Evolutionary conservation across 2,888 invertebrate species (phyloP).

Genomic region (Phytoseiulus persimilis): DNA sequence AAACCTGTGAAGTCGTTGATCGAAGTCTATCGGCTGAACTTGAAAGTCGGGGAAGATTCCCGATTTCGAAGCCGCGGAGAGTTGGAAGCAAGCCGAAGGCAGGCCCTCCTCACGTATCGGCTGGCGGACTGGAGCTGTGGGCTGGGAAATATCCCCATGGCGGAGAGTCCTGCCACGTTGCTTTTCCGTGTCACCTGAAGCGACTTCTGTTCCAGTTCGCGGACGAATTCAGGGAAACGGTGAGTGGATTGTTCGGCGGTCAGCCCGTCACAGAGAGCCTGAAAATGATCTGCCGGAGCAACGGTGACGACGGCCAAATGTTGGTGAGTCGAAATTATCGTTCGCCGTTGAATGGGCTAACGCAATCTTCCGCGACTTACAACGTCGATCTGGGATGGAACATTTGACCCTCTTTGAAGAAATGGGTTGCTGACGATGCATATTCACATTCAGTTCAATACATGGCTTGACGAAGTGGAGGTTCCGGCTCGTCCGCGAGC

Average conservation of each 20-base stretch:
- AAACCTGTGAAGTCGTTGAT: not conserved
- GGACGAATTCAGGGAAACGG: not conserved
- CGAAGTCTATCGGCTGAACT: too few species aligned
- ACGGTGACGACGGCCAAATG: slow-evolving; percentile 8
- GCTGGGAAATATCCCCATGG: too few species aligned
- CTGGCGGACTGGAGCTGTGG: too few species aligned
- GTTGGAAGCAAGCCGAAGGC: too few species aligned
- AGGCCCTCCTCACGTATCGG: too few species aligned
- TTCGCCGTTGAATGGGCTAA: not conserved
- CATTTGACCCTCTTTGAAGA: not conserved
- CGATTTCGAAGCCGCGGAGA: too few species aligned
- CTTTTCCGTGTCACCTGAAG: too few species aligned
- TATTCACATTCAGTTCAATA: not conserved
- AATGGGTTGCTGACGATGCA: not conserved
- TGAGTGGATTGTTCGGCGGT: not conserved
- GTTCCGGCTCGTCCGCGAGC: not conserved
- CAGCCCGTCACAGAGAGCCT: not conserved
- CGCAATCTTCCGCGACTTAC: too few species aligned
- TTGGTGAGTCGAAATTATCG: not conserved
- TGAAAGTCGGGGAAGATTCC: too few species aligned
- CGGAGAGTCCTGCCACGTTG: too few species aligned
- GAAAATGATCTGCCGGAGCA: slow-evolving; percentile 12
- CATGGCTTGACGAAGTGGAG: not conserved
- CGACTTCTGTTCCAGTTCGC: not conserved
- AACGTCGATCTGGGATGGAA: not conserved